Evolutionary conservation across 2,888 invertebrate species (phyloP), one percentile per base, ranked within the genome.

Genomic region (Amblyteles armatorius): DNA sequence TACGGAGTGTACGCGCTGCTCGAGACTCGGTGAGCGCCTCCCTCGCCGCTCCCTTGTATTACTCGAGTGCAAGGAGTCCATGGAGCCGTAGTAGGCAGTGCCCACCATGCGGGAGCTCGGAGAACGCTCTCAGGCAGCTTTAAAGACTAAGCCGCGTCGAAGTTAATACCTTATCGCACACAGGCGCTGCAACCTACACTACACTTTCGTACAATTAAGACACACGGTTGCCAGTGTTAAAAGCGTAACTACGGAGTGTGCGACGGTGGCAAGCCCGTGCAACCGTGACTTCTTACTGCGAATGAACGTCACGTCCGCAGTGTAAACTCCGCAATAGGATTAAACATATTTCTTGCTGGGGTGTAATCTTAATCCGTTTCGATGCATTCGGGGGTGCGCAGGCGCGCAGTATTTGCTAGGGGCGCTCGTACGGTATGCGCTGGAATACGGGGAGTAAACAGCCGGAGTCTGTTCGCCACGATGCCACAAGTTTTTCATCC

Each of bases 81-180:
- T 65, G 48, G 68, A 55, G 68, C 60, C 63, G 67, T 7, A n/a
- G 79, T 81, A 79, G 68, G 69, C 57, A 74, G 36, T 36, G 26
- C 44, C 50, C 29, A 50, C n/a, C 73, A 52, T 33, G 52, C 19
- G n/a, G 52, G 67, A 52, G 57, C 72, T 71, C 74, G 73, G 73
- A 82, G 72, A 22, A 57, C 57, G 63, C 68, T 77, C 55, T 72
- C 63, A 60, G 16, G 68, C 77, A 79, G 79, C 82, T 73, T 82
- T 82, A 85, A 85, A 82, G 82, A 73, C 82, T 85, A 79, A 82
- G 79, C 82, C 55, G 50, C 79, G 79, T 80, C 76, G 60, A 82
- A 82, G 79, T 85, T 82, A 85, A 85, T 82, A 72, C 82, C 82
- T 76, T 44, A 57, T 44, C 57, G 7, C 36, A 33, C 29, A 50